Evolutionary conservation across 2,888 invertebrate genomes (phyloP), one percentile per base, ranked within the genome.

Genomic region (Dryocosmus kuriphilus): DNA sequence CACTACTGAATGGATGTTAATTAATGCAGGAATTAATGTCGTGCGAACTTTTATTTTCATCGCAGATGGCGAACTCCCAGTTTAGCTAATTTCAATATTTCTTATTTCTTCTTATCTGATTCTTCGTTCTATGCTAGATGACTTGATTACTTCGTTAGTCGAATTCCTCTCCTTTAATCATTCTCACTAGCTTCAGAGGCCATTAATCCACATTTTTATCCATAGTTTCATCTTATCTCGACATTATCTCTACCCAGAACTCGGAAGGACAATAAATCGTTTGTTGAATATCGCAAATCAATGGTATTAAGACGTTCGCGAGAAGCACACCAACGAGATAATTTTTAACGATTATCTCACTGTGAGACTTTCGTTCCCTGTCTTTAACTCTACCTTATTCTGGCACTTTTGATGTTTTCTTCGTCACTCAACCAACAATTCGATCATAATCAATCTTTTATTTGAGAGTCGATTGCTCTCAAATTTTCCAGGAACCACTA

Each of bases 381-480:
- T 19, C 30, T 71, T 71, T 46, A 51, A 30, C 41, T 30, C 27
- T 30, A 46, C 30, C 51, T 30, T 51, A 24, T 71, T 32, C 27
- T 71, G 30, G 46, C 71, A 51, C 71, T 71, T 71, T 71, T 51
- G 51, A 35, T 55, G 61, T 67, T 74, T 73, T 51, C 71, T 61
- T 76, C 78, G 76, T 76, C 76, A 77, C 76, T 77, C 76, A 61
- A 67, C 76, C 65, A 55, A 71, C 74, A 77, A 74, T 75, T 76
- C 77, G 65, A 61, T 76, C 76, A 57, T 76, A 75, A 81, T 73
- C 75, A 75, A 81, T 81, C 79, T 79, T 81, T 77, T 81, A 74
- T 77, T 63, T 74, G 75, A 76, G 24, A 32, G n/a, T 57, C 30
- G 61, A 76, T 74, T 74, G 77, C 74, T 75, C 65, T 79, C 74